phyloP scores from a whole-genome alignment of 2,888 invertebrate genomes.

The Heliconius aoede region DNA sequence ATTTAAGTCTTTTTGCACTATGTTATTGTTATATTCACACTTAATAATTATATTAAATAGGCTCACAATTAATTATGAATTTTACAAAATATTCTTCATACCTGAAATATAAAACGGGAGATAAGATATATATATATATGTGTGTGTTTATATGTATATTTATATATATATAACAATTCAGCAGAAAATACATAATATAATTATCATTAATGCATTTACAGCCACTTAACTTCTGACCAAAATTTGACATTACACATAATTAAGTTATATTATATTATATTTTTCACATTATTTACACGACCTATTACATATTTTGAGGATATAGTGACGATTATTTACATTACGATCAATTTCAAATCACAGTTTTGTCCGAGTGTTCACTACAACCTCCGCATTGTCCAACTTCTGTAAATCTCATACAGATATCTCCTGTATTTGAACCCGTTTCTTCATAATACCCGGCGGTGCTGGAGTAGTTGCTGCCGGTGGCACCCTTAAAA shows the following conservation, averaged over 20 bases:
- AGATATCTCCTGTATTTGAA: conserved; percentile 96
- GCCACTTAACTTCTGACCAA: conserved; percentile 52
- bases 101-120: conserved; percentile 38
- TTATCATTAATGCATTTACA: conserved; percentile 56
- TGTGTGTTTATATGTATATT: neutral
- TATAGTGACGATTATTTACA: conserved; percentile 42
- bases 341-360: conserved; percentile 59
- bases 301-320: conserved; percentile 48
- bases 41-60: conserved; percentile 61
- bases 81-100: conserved; percentile 25
- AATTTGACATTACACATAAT: conserved; percentile 37
- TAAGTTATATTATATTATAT: conserved; percentile 21
- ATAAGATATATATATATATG: conserved; percentile 37
- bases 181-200: conserved; percentile 41
- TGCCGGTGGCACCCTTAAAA: conserved; percentile 75
- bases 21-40: conserved; percentile 80
- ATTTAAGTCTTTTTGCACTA: conserved; percentile 71
- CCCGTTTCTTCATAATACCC: conserved; percentile 92
- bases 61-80: conserved; percentile 66
- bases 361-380: conserved; percentile 78
- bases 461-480: conserved; percentile 85
- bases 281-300: conserved; percentile 54
- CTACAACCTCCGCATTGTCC: conserved; percentile 72
- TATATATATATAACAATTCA: conserved; percentile 31
- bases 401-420: conserved; percentile 85